Base-by-base conservation (phyloP, 2,888 invertebrate species). In the Achlya flavicornis region DNA sequence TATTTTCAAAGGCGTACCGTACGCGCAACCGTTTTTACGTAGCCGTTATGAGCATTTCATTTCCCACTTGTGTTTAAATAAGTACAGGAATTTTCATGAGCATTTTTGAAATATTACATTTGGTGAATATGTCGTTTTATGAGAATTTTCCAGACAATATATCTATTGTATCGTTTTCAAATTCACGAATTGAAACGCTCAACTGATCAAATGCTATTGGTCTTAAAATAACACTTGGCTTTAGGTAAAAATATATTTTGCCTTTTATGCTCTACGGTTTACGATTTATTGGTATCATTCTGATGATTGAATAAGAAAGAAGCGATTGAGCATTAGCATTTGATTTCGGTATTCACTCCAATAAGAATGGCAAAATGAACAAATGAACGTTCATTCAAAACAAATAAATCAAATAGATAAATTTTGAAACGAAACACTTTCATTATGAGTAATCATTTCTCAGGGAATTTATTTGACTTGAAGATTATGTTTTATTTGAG, bases 121-220 rank as follows among this genome's bases (percentile, higher is more conserved):
- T 68, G 70, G 67, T 43, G 58, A 41, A 59, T 68, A 70, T 73
- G 69, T 62, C 58, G 63, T 66, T 73, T 70, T 70, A 68, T 67
- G 68, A 70, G 75, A 75, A 73, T 63, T 35, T 58, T 43, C 53
- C 58, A 63, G 69, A 63, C 66, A 65, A 66, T 69, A 75, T 26
- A 26, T 26, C 26, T 26, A 26, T 2, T 69, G 66, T 69, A 66
- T 74, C 71, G 69, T 59, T 41, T 41, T 71, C 58, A 66, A 66
- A 72, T 67, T 66, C 63, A 58, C 63, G 70, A 65, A 64, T 61
- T 66, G 66, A 74, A 75, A 63, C 74, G 78, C 72, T 75, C 71
- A 70, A 79, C 79, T 73, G 77, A 79, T 78, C 75, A 74, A 75
- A 79, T 72, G 73, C 76, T 74, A 83, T 82, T 77, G 78, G 74